Base-by-base conservation (phyloP, 2,113 vertebrate genomes). In the Brachirus orientalis region DNA sequence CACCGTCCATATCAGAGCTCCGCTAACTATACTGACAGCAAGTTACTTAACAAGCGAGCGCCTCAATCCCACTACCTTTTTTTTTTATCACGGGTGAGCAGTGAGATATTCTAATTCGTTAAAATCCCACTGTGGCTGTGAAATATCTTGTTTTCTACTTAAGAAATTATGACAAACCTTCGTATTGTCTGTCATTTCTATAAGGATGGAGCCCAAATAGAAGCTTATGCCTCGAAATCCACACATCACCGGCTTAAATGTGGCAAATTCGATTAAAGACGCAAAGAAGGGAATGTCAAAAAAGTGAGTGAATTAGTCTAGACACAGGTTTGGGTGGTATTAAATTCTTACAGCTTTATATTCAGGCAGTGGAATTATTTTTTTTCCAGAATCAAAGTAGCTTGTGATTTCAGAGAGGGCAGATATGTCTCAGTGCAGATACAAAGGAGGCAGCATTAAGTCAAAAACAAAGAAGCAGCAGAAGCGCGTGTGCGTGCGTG, bases 21-120 rank as follows among this genome's bases (percentile, higher is more conserved):
- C 75, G 92, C 94, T 94, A 92, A 93, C 85, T 90, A 93, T 86
- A 84, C 90, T 90, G 93, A 93, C 93, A 91, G 92, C 89, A 87
- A 93, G 88, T 91, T 92, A 82, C 71, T 88, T 90, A 92, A 92
- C 90, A 88, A 92, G 89, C 88, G 58, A 70, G 77, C 74, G 83
- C 84, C 80, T 83, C 80, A 79, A 72, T 89, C 89, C 88, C 71
- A 77, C 11, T 43, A 11, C 40, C 40, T 13, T 43, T 13, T 63
- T 73, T 86, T 83, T 88, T 90, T 86, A 90, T 90, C 83, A 85
- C 79, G 80, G 77, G 50, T 84, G 17, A 77, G 78, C 91, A 88
- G 82, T 87, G 81, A 86, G 85, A 86, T 89, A 84, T 87, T 88
- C 84, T 90, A 87, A 92, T 91, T 90, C 87, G 83, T 86, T 88